phyloP scores from a whole-genome alignment of 1,140 invertebrate species.

The Battus philenor region DNA sequence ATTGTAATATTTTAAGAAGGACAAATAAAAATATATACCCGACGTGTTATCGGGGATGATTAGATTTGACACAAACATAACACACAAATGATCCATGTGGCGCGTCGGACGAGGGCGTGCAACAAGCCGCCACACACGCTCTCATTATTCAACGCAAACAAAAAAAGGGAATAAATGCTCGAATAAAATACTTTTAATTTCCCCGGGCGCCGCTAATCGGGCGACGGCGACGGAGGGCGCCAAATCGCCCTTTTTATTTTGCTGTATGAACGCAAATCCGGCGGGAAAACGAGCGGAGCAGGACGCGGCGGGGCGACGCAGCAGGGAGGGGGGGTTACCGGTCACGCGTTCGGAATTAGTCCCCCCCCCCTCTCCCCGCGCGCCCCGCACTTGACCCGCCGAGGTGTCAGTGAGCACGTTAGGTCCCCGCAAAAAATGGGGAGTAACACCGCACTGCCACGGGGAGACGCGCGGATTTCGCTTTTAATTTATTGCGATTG shows the following conservation, averaged over 20 bases:
- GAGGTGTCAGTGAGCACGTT: slow-evolving; percentile 64
- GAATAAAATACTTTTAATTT: slow-evolving; percentile 76
- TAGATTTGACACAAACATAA: no score
- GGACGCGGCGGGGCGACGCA: neutral
- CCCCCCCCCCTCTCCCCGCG: slow-evolving; percentile 29
- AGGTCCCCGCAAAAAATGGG: slow-evolving; percentile 58
- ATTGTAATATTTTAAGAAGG: no score
- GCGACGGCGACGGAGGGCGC: slow-evolving; percentile 62
- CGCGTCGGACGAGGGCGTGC: slow-evolving; percentile 30
- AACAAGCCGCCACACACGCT: slow-evolving; percentile 35
- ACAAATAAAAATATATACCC: no score
- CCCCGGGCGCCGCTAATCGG: slow-evolving; percentile 72
- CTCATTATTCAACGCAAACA: slow-evolving; percentile 63
- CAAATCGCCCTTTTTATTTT: slow-evolving; percentile 75
- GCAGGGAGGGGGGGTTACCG: slow-evolving; percentile 35
- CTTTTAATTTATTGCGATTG: slow-evolving; percentile 65
- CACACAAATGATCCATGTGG: slow-evolving; percentile 34
- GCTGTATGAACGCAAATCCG: slow-evolving; percentile 71
- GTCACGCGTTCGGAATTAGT: slow-evolving; percentile 66
- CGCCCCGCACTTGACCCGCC: slow-evolving; percentile 59
- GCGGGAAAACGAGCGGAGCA: slow-evolving; percentile 55
- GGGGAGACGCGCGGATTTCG: slow-evolving; percentile 44
- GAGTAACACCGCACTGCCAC: slow-evolving; percentile 26
- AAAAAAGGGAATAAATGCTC: slow-evolving; percentile 71
- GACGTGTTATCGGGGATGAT: no score